Evolutionary conservation across 2,113 vertebrate genomes (phyloP).

Genomic region (Nyctibius bracteatus): DNA sequence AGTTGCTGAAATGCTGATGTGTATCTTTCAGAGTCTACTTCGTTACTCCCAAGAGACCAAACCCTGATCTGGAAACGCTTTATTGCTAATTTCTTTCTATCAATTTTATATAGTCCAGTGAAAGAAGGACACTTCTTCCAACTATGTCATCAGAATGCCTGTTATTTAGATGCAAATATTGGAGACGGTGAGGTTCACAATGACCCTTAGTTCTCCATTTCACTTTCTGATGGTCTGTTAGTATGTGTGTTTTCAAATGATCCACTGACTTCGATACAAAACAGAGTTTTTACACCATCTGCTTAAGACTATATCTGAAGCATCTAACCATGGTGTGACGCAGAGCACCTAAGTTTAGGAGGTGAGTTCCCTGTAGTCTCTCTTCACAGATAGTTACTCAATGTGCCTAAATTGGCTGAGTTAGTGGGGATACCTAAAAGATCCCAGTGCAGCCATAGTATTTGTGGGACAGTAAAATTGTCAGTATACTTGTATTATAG

Average conservation of each 20-base stretch:
- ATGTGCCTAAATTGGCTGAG: neutral
- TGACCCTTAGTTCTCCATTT: neutral
- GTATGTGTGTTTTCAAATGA: neutral
- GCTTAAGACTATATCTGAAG: neutral
- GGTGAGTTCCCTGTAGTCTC: neutral
- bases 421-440: neutral
- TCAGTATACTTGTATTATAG: neutral
- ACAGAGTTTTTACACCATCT: neutral
- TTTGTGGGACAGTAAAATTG: neutral
- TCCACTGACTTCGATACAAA: neutral
- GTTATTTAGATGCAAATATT: constrained; percentile 58
- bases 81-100: constrained; percentile 68
- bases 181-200: neutral
- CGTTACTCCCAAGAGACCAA: constrained; percentile 67
- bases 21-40: constrained; percentile 58
- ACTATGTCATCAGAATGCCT: neutral
- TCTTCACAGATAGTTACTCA: neutral
- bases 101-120: constrained; percentile 53
- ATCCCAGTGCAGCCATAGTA: neutral
- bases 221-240: neutral
- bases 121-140: constrained; percentile 35
- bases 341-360: neutral
- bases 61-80: constrained; percentile 58
- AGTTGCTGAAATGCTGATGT: constrained; percentile 50
- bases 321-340: neutral